phyloP scores from a whole-genome alignment of 2,113 vertebrate genomes.

The Nyctereutes procyonoides region DNA sequence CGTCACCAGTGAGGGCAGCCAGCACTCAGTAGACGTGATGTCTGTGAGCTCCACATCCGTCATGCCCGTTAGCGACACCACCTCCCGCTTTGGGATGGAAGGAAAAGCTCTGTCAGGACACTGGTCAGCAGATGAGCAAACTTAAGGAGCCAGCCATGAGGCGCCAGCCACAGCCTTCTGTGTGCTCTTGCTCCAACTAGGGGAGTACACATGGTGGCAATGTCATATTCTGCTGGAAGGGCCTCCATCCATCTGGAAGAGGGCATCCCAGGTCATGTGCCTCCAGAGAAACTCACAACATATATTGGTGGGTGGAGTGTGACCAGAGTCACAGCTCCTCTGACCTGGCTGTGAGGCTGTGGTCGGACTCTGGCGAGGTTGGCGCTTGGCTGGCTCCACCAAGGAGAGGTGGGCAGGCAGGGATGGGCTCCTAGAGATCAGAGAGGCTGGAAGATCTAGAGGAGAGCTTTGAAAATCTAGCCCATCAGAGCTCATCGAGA shows the following conservation, averaged over 20 bases:
- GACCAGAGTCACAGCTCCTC: background rate
- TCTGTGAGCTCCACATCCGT: fast-evolving
- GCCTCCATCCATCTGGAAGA: background rate
- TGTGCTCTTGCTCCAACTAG: background rate
- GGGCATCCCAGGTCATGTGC: fast-evolving
- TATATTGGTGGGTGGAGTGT: fast-evolving
- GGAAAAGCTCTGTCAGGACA: background rate
- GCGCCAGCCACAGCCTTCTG: background rate
- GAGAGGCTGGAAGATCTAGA: fast-evolving
- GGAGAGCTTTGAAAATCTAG: background rate
- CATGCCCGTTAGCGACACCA: background rate
- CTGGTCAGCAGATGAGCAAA: background rate
- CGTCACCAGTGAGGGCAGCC: fast-evolving
- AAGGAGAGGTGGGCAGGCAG: fast-evolving
- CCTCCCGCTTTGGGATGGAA: background rate
- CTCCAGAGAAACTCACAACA: fast-evolving
- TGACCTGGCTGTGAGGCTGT: background rate
- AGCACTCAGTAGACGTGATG: fast-evolving
- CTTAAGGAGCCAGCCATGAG: fast-evolving
- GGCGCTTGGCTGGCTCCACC: background rate
- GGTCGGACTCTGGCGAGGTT: background rate
- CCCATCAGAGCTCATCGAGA: fast-evolving
- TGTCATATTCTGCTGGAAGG: fast-evolving
- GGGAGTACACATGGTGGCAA: fast-evolving
- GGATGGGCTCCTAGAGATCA: background rate